Evolutionary conservation across 2,113 vertebrate species (phyloP), one percentile per base, ranked within the genome.

Genomic region (Ginglymostoma cirratum): DNA sequence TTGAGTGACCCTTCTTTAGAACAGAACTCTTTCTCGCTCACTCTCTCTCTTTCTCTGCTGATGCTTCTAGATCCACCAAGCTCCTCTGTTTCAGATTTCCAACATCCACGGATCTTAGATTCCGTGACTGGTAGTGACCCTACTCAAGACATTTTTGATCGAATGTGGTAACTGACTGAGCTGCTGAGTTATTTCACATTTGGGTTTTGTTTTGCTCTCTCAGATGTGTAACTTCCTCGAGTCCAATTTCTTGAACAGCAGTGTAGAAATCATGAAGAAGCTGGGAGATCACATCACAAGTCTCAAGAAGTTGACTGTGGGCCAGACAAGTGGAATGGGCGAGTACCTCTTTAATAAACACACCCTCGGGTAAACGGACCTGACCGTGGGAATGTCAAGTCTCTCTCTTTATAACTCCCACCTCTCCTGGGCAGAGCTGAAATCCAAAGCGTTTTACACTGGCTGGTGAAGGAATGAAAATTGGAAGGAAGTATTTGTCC

Each of bases 261-360:
- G 42, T 4, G 93, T 95, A 10, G 66, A 95, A 17, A 27, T 30
- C 38, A 48, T 95, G 21, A 69, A 95, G 42, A 72, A 4, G 23
- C 67, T 95, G 67, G 93, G 93, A 72, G 93, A 95, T 8, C 14
- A 95, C 67, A 5, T 69, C 66, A 72, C 66, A 27, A 72, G 38
- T 42, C 93, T 95, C 30, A 72, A 27, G 67, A 12, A 38, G 27
- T 21, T 95, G 66, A 30, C 0, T 8, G 21, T 5, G 2, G 93
- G 93, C 3, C 66, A 55, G 23, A 30, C 10, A 21, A 30, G 65
- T 27, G 93, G 93, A 7, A 27, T 95, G 93, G 93, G 66, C 38
- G 93, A 95, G 1, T 95, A 95, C 67, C 67, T 95, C 8, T 70
- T 95, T 30, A 21, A 95, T n/a, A 69, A 95, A 38, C 93, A 95